Evolutionary conservation across 1,140 invertebrate genomes (phyloP).

Genomic region (Leucophenga varia): DNA sequence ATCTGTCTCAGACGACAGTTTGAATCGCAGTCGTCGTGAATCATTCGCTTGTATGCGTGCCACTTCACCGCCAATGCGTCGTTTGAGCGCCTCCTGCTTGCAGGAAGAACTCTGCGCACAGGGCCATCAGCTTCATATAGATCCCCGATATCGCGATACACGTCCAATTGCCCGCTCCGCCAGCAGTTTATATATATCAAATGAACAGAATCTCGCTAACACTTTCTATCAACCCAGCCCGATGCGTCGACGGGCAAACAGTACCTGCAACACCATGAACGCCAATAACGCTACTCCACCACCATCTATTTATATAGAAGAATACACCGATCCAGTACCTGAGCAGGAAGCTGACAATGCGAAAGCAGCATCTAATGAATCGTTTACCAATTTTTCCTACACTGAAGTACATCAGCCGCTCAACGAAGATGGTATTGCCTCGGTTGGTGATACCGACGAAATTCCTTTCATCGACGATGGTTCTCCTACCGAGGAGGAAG

Average conservation of each 20-base stretch:
- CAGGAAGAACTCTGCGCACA: constrained; percentile 48
- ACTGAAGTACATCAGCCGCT: constrained; percentile 50
- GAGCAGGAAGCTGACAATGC: constrained; percentile 11
- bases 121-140: constrained; percentile 50
- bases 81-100: constrained; percentile 48
- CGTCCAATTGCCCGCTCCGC: constrained; percentile 48
- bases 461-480: constrained; percentile 55
- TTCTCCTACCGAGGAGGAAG: constrained; percentile 31
- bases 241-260: constrained; percentile 21
- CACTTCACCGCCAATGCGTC: constrained; percentile 39
- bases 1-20: constrained; percentile 48
- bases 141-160: constrained; percentile 51
- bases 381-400: constrained; percentile 41
- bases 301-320: constrained; percentile 54
- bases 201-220: constrained; percentile 30
- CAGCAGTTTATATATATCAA: constrained; percentile 42
- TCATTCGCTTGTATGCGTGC: constrained; percentile 45
- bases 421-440: constrained; percentile 51
- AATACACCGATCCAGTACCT: constrained; percentile 45
- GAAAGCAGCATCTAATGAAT: constrained; percentile 37
- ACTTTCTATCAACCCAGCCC: constrained; percentile 30
- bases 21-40: constrained; percentile 48
- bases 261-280: constrained; percentile 17
- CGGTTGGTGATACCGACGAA: constrained; percentile 42
- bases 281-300: constrained; percentile 41